Base-by-base conservation (phyloP, 2,113 vertebrate species). In the Chaetura pelagica region DNA sequence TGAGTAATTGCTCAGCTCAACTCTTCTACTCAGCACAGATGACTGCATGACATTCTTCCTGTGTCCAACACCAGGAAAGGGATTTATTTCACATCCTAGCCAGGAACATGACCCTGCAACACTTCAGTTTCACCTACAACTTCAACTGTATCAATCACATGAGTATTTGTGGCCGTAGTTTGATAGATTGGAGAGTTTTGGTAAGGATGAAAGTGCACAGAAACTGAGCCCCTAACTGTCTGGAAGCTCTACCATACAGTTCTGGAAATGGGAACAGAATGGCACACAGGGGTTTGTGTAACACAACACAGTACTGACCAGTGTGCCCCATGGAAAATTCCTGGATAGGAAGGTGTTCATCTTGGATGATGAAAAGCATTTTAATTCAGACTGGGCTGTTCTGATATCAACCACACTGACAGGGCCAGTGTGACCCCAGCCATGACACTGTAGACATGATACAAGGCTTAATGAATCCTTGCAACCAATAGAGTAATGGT, bases 371-470 rank as follows among this genome's bases (percentile, higher is more conserved):
- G 26, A 72, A 66, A 86, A 82, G 13, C 15, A 38, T 66, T 81
- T 76, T 42, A 24, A 81, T n/a, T 49, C 9, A 61, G 52, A 72
- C 1, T 1, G 12, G 26, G 27, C 40, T 77, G 40, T 72, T 77
- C 18, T 22, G 2, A 51, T 10, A 81, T 8, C 10, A 66, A 59
- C n/a, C 10, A 24, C 24, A 35, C 24, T 66, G 63, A 30, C 12
- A 63, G 27, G n/a, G 17, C 16, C 51, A 68, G 40, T 34, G 32
- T 57, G 46, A 55, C 34, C 20, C 52, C 66, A 67, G 40, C 2
- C 6, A 23, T 38, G 7, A 30, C 7, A 19, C 0, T 63, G 32
- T 42, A 32, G 9, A 11, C 19, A 21, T 4, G 16, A 19, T 29
- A 11, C 8, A 32, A 71, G 12, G 35, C 23, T 68, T 63, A 68